Evolutionary conservation across 2,888 invertebrate species (phyloP), one percentile per base, ranked within the genome.

Genomic region (Eupithecia tripunctaria): DNA sequence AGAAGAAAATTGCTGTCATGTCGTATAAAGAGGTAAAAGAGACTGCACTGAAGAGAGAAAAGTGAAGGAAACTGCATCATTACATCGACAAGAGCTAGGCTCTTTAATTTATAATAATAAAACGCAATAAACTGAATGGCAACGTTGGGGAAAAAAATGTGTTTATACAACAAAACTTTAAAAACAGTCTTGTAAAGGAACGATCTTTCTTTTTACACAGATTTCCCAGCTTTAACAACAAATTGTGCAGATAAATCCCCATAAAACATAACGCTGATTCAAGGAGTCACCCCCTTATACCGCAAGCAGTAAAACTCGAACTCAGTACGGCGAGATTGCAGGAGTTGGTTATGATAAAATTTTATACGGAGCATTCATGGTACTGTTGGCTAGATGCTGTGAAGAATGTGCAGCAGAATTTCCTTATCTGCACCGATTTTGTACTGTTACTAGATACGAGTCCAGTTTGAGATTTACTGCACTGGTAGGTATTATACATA

Each of bases 321-420:
- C n/a, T 38, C 64, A 59, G 51, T 25, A 72, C 69, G 59, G 68
- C 72, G 78, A 80, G 89, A 90, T 89, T 89, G 79, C 81, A 81
- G 51, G 78, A 84, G 82, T 79, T 72, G 81, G 71, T 80, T 82
- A 81, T 86, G 90, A 89, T 91, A 90, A 90, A 88, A 89, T 88
- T 89, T 90, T 89, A 90, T 90, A 88, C 86, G 84, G 81, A 79
- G 83, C 89, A 91, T 25, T 56, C 47, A 51, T 51, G n/a, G 47
- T 51, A 21, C 21, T 51, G 21, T n/a, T 51, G 51, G 3, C 47
- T 47, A 8, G 47, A 10, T 12, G 21, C n/a, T 25, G 21, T 56
- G 56, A 56, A 56, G 25, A 25, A 56, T 56, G 25, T 21, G 25
- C 21, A 25, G 1, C 12, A 25, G 56, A 56, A 25, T 56, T 56